Evolutionary conservation across 2,113 vertebrate genomes (phyloP), one percentile per base, ranked within the genome.

Genomic region (chimpanzee (Pan troglodytes)): DNA sequence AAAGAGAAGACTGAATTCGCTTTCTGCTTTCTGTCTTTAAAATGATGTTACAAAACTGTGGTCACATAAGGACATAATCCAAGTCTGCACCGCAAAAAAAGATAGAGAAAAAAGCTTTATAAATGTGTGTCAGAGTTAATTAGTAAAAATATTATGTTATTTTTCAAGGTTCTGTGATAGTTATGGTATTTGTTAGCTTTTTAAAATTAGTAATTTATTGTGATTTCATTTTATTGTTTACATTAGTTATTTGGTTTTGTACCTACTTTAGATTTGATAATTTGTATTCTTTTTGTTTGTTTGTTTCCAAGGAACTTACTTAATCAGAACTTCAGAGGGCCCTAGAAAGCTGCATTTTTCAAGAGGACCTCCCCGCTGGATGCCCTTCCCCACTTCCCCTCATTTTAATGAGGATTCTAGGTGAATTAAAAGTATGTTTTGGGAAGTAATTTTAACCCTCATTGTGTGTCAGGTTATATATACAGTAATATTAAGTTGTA

Each of bases 151-250:
- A 27, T 50, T 32, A 80, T 9, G 35, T 50, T 89, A 52, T 38
- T 79, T 78, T 45, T 57, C 32, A 73, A 22, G 48, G 61, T 70
- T 94, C 57, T 92, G 68, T 83, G 81, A 90, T 30, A 64, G 11
- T 92, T 30, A 61, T 30, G 22, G 11, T 64, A 94, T 72, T 80
- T 84, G 57, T 92, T 67, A 85, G 55, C 64, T 75, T 96, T 85
- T 89, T 38, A 22, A 75, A 88, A 95, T 91, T 70, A 73, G 85
- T n/a, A 88, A 85, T 50, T 79, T 61, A 59, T 76, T 93, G 30
- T 86, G 27, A 93, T 57, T 92, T 95, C 50, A 27, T 78, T 87
- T 88, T 23, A 40, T 73, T 61, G 9, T 70, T 55, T 92, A 50
- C 35, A 32, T n/a, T 72, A 81, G 32, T 87, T 87, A 95, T 43